phyloP scores from a whole-genome alignment of 2,113 vertebrate genomes.

The Nibea coibor region DNA sequence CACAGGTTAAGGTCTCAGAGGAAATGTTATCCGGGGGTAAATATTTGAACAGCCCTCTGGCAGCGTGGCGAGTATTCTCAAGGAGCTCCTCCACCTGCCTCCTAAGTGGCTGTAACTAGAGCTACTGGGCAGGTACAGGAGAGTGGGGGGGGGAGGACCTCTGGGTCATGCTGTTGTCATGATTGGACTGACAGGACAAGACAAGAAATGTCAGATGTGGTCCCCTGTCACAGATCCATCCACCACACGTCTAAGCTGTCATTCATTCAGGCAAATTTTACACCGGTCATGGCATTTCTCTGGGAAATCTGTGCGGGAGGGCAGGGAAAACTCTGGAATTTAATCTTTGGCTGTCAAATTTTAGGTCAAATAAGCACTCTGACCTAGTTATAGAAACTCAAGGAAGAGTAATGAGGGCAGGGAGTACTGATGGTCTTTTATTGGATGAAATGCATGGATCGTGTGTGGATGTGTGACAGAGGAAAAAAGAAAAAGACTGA shows the following conservation, averaged over 20 bases:
- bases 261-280: not conserved
- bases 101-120: constrained; percentile 46
- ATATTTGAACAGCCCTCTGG: constrained; percentile 83
- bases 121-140: constrained; percentile 28
- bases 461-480: constrained; percentile 4
- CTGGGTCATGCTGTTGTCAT: not conserved
- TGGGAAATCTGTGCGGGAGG: not conserved
- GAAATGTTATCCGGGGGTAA: constrained; percentile 78
- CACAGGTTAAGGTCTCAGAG: constrained; percentile 60
- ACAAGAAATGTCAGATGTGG: not conserved
- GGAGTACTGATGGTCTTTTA: constrained; percentile 4
- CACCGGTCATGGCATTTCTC: not conserved
- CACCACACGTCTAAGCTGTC: not conserved
- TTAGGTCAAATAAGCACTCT: constrained; percentile 2
- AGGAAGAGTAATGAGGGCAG: not conserved
- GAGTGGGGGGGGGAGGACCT: not conserved
- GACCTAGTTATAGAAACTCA: constrained; percentile 15
- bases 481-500: not conserved
- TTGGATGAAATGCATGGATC: constrained; percentile 13
- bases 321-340: not conserved
- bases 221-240: not conserved
- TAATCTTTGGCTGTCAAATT: not conserved
- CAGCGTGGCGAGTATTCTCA: constrained; percentile 63
- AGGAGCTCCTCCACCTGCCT: constrained; percentile 65
- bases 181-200: not conserved